These are phyloP conservation scores for Festucalex cinctus DNA, from an alignment of 2,113 vertebrate genomes.

Conservation along the genomic window DNA sequence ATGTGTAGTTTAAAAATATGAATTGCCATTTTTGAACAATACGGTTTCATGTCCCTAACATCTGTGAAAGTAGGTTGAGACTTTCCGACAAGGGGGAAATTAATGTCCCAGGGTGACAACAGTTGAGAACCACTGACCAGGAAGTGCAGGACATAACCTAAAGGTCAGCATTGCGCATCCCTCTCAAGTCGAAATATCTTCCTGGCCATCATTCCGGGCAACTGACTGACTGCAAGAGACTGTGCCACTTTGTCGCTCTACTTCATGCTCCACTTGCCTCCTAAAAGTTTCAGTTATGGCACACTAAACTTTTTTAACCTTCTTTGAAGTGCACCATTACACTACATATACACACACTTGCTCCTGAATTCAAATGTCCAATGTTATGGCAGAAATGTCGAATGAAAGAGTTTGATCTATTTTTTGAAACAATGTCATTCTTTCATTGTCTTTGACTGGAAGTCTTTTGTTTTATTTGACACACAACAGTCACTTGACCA, in stretches of 20 bases:
- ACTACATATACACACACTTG: not conserved
- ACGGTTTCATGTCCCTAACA: not conserved
- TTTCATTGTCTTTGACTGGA: not conserved
- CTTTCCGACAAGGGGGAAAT: not conserved
- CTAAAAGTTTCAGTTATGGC: constrained; percentile 38
- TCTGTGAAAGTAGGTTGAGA: not conserved
- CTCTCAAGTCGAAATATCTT: constrained; percentile 7
- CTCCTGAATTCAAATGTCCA: not conserved
- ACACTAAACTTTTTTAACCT: constrained; percentile 46
- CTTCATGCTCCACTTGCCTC: constrained; percentile 60
- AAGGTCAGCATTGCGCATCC: not conserved
- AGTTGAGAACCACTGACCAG: not conserved
- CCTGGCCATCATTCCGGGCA: constrained; percentile 25
- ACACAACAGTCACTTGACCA: constrained; percentile 2
- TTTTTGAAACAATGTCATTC: not conserved
- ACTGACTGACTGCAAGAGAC: constrained; percentile 17
- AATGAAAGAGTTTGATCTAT: not conserved
- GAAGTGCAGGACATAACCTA: not conserved
- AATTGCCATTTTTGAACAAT: too few relatives aligned
- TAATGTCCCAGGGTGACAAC: not conserved
- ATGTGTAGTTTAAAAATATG: too few relatives aligned
- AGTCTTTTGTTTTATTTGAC: not conserved
- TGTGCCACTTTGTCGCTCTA: constrained; percentile 57
- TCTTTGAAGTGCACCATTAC: not conserved
- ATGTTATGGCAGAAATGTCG: not conserved